Percentiles rank a stretch among this genome's conserved stretches.
These are phyloP conservation scores for Tragopan temminckii DNA, from an alignment of 2,797 vertebrate species.

Conservation along the genomic window DNA sequence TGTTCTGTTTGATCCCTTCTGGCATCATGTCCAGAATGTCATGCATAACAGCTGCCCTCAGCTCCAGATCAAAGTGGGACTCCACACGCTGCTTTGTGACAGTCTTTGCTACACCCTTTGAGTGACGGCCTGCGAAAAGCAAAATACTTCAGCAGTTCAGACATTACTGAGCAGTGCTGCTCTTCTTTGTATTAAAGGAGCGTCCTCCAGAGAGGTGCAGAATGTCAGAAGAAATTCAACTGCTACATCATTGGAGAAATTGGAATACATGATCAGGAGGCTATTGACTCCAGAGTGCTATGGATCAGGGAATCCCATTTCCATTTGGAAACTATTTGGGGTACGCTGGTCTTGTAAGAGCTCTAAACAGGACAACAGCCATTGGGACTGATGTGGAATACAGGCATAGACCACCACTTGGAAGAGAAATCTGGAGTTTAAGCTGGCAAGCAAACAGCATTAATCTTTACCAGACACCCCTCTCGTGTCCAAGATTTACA, in stretches of 20 bases:
- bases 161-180: not conserved
- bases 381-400: not conserved
- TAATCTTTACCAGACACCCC: not conserved
- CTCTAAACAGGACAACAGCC: not conserved
- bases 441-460: not conserved
- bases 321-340: not conserved
- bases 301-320: not conserved
- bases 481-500: not conserved
- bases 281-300: rapidly evolving
- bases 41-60: conserved; percentile 98
- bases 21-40: conserved; percentile 99
- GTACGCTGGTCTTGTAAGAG: not conserved
- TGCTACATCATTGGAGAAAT: not conserved
- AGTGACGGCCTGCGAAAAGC: conserved; percentile 90
- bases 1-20: conserved; percentile 99
- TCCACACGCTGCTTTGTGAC: conserved; percentile 99
- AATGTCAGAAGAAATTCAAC: not conserved
- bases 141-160: not conserved
- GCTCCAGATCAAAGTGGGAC: conserved; percentile 98
- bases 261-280: not conserved
- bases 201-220: not conserved
- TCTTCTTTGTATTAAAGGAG: not conserved
- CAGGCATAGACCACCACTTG: not conserved
- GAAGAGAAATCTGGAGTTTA: not conserved
- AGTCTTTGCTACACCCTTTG: conserved; percentile 98